Conservation (phyloP, 2,888 invertebrate genomes). For the Spodoptera picta region DNA sequence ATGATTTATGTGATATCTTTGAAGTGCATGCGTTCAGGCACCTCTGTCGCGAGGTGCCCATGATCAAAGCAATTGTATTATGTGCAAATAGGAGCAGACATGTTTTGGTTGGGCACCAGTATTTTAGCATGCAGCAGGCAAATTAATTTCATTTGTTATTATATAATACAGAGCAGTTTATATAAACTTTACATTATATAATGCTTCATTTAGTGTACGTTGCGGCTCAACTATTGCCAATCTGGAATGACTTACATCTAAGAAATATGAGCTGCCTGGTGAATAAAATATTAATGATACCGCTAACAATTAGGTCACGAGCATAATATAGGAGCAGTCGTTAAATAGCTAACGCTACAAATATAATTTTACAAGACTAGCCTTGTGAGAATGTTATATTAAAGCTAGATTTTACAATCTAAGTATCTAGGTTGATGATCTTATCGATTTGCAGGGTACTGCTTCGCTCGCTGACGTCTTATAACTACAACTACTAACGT, state of each 20-base stretch:
- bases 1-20: constrained; percentile 75
- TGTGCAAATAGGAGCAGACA: constrained; percentile 72
- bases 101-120: constrained; percentile 65
- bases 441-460: constrained; percentile 71
- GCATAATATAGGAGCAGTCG: constrained; percentile 71
- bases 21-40: constrained; percentile 76
- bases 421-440: constrained; percentile 70
- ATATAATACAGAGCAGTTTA: constrained; percentile 63
- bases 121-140: constrained; percentile 86
- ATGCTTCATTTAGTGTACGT: constrained; percentile 34
- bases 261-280: constrained; percentile 64
- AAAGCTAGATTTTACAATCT: constrained; percentile 74
- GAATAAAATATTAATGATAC: constrained; percentile 60
- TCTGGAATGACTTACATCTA: constrained; percentile 70
- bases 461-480: constrained; percentile 77
- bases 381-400: constrained; percentile 66
- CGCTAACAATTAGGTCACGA: constrained; percentile 67
- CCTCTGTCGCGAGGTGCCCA: constrained; percentile 66
- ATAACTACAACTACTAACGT: constrained; percentile 82
- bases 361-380: constrained; percentile 75
- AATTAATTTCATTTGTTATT: constrained; percentile 68
- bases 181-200: constrained; percentile 43
- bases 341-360: constrained; percentile 74
- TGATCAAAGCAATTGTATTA: constrained; percentile 67
- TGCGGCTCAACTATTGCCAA: constrained; percentile 57